Evolutionary conservation across 2,797 vertebrate genomes (phyloP), one percentile per base, ranked within the genome.

Genomic region (Ambastaia sidthimunki): DNA sequence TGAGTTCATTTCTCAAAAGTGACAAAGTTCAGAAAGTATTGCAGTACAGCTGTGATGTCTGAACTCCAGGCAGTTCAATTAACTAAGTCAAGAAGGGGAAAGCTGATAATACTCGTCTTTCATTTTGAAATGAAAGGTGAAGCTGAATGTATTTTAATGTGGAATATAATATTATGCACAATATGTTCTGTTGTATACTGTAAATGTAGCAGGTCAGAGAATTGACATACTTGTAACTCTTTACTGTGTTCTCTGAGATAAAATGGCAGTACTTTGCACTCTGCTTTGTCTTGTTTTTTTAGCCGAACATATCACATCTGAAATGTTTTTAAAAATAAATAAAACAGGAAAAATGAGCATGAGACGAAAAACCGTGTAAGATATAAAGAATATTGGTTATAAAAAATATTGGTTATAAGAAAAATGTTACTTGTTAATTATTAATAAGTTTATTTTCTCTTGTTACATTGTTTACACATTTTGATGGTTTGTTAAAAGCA

Each of bases 51-150:
- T 47, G 44, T 66, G 74, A 67, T 50, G 50, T 67, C 52, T 57
- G 44, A 76, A 68, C 34, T 52, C 50, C 28, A 19, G 16, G 16
- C 19, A 23, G 50, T 25, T 67, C 62, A 76, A 67, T 67, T 66
- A 55, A 76, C 48, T 31, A 25, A 65, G 73, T 75, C 47, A 65
- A 65, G 19, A 66, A 75, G 13, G 60, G 66, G 15, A 34, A 41
- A 63, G 13, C 60, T 54, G 48, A 66, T 74, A 48, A 44, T 76
- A 37, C 28, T 65, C 52, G n/a, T 3, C 16, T 34, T 54, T 54
- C 16, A 55, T 76, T 66, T 75, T 2, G 18, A 66, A 76, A 66
- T 75, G 18, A 31, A 52, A 41, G 31, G n/a, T 52, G 15, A 52
- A 48, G 57, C 6, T 28, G 25, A 62, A 28, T 62, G 15, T 62